phyloP scores from a whole-genome alignment of 2,888 invertebrate species.

The Agapostemon virescens region DNA sequence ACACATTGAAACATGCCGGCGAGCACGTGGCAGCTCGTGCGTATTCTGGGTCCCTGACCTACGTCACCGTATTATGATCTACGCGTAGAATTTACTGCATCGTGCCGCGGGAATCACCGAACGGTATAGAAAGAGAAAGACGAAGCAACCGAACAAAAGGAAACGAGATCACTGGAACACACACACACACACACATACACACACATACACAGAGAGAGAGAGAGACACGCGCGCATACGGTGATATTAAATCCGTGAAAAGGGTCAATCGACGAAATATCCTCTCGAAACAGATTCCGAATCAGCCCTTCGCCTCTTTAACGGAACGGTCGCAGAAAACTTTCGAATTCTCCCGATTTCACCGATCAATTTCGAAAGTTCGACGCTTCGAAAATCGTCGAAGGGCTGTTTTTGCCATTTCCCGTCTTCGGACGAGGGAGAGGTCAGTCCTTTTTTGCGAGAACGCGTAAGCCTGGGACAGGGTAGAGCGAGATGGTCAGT shows the following conservation, averaged over 20 bases:
- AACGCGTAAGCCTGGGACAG: constrained; percentile 55
- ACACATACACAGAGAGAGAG: no score
- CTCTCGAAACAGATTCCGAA: not conserved
- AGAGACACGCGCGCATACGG: not conserved
- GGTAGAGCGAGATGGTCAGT: constrained; percentile 71
- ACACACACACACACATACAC: not conserved
- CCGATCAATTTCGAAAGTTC: constrained; percentile 28
- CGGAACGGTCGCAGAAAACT: not conserved
- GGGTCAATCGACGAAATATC: not conserved
- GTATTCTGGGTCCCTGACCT: constrained; percentile 74
- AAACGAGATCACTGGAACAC: constrained; percentile 35
- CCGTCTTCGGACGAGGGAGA: constrained; percentile 39
- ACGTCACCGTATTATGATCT: constrained; percentile 70
- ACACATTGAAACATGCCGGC: constrained; percentile 58
- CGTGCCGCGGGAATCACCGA: constrained; percentile 54
- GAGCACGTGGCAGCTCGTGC: constrained; percentile 69
- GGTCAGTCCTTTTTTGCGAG: constrained; percentile 57
- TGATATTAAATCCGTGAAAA: not conserved
- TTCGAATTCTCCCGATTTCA: not conserved
- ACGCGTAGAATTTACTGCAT: constrained; percentile 65
- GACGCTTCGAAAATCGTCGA: constrained; percentile 1
- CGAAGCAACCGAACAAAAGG: not conserved
- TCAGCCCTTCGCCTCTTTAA: not conserved
- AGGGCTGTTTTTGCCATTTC: constrained; percentile 37
- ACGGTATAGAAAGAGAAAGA: constrained; percentile 23